Conservation (phyloP, 1,140 invertebrate genomes). For the Drosophila ficusphila region DNA sequence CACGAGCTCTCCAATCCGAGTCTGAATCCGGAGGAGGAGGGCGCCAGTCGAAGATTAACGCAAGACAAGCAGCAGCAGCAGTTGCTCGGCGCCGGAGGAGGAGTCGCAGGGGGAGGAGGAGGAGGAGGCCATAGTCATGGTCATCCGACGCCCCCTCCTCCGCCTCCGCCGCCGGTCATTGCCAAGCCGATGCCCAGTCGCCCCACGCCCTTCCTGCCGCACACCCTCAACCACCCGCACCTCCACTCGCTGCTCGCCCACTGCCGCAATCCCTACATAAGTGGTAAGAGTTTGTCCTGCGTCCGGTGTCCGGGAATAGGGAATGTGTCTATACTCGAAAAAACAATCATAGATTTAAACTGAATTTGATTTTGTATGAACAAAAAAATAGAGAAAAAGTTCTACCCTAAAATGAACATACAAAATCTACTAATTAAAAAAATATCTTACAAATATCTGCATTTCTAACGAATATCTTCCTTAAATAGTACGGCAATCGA, state of each 20-base stretch:
- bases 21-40: slow-evolving; percentile 61
- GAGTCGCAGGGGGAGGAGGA: slow-evolving; percentile 12
- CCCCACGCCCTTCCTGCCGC: slow-evolving; percentile 85
- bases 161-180: slow-evolving; percentile 80
- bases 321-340: neutral
- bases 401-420: no score
- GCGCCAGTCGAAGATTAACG: slow-evolving; percentile 82
- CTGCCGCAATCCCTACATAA: slow-evolving; percentile 86
- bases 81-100: slow-evolving; percentile 37
- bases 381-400: no score
- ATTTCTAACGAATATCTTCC: no score
- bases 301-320: neutral
- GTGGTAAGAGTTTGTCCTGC: slow-evolving; percentile 83
- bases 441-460: no score
- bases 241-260: slow-evolving; percentile 84
- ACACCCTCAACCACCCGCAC: slow-evolving; percentile 84
- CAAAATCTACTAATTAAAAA: no score
- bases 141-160: slow-evolving; percentile 53
- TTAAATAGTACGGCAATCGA: no score
- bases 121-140: slow-evolving; percentile 27
- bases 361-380: no score
- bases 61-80: slow-evolving; percentile 70
- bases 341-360: neutral
- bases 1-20: slow-evolving; percentile 57
- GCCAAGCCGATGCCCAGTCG: slow-evolving; percentile 86